These are phyloP conservation scores for Ivindomyrus marchei DNA, from an alignment of 2,113 vertebrate genomes.

Conservation along the genomic window DNA sequence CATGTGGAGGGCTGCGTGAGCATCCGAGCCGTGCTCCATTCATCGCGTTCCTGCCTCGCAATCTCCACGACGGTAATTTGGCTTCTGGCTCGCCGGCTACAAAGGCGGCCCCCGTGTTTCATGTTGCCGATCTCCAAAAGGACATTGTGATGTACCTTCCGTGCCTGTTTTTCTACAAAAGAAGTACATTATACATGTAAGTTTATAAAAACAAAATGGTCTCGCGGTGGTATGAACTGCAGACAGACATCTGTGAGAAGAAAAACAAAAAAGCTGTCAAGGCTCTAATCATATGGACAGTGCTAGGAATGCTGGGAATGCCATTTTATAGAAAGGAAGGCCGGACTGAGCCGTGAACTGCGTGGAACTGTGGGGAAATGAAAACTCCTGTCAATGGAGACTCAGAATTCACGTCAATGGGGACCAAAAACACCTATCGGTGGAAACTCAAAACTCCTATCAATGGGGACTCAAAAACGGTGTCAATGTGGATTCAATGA, in stretches of 20 bases:
- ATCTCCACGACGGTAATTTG: constrained; percentile 62
- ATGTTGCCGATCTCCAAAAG: constrained; percentile 25
- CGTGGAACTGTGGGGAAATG: background rate
- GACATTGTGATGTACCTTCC: background rate
- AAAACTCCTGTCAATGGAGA: background rate
- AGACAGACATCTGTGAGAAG: background rate
- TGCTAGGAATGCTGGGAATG: background rate
- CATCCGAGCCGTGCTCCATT: constrained; percentile 52
- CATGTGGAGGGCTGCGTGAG: constrained; percentile 41
- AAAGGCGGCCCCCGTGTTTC: constrained; percentile 48
- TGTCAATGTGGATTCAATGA: background rate
- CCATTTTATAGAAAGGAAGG: background rate
- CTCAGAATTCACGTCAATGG: background rate
- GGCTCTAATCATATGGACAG: background rate
- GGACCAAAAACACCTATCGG: background rate
- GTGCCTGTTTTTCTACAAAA: background rate
- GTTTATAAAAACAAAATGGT: background rate
- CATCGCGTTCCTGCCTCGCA: constrained; percentile 52
- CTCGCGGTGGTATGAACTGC: background rate
- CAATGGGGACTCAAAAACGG: background rate
- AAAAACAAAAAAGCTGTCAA: background rate
- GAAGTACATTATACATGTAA: background rate
- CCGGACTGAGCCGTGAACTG: background rate
- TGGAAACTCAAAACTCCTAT: background rate
- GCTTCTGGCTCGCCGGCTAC: constrained; percentile 42